Conservation (phyloP, 2,888 invertebrate genomes). For the Rotaria magnacalcarata region DNA sequence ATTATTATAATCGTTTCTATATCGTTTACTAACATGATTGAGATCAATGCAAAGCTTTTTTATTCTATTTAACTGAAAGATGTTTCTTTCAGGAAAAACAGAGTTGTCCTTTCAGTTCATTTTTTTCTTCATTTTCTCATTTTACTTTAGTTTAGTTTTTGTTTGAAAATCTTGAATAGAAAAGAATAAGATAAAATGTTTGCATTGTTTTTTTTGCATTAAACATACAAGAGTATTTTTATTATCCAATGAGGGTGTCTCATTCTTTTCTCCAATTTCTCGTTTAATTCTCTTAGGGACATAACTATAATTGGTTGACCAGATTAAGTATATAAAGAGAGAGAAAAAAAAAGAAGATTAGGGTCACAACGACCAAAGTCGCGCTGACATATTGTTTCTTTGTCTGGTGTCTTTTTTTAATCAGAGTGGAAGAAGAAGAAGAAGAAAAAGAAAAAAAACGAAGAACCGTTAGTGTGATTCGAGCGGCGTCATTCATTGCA, state of each 20-base stretch:
- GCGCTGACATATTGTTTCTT: neutral
- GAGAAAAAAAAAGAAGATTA: neutral
- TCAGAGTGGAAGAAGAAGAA: neutral
- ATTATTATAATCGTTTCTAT: too few species aligned
- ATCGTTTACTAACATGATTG: too few species aligned
- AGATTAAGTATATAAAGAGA: neutral
- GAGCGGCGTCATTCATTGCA: conserved; percentile 21
- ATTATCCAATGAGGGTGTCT: neutral
- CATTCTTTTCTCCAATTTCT: neutral
- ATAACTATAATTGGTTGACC: neutral
- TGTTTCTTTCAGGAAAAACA: too few species aligned
- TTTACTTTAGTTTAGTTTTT: too few species aligned
- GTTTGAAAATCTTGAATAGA: too few species aligned
- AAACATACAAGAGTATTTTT: neutral
- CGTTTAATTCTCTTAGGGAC: neutral
- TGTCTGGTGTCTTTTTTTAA: neutral
- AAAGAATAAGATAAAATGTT: too few species aligned
- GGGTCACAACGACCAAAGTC: conserved; percentile 5
- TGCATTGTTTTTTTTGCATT: neutral
- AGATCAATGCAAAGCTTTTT: too few species aligned
- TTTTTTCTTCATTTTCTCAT: too few species aligned
- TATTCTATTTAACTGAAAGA: too few species aligned
- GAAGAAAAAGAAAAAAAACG: neutral
- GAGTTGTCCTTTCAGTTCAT: too few species aligned
- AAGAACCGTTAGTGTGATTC: neutral